Conservation (phyloP, 1,140 invertebrate species). For the Bombus vancouverensis region DNA sequence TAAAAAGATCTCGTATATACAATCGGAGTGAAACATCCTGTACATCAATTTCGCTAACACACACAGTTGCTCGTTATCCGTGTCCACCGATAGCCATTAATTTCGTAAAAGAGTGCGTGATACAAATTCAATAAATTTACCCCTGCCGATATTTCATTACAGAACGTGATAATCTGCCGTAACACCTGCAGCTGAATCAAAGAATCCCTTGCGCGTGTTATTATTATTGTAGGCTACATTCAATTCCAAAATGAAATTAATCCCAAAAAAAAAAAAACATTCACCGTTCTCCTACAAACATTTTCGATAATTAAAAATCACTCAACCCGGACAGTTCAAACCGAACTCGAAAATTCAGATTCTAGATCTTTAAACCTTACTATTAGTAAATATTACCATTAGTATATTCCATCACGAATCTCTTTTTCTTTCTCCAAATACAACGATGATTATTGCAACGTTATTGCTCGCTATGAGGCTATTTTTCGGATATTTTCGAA, state of each 20-base stretch:
- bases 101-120: neutral
- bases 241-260: conserved; percentile 1
- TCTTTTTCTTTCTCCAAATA: too few relatives aligned
- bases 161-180: neutral
- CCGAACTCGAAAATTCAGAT: too few relatives aligned
- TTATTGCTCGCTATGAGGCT: too few relatives aligned
- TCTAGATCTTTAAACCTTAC: too few relatives aligned
- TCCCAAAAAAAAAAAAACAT: neutral
- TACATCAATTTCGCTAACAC: neutral
- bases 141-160: neutral
- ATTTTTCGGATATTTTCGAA: too few relatives aligned
- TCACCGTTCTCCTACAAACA: neutral
- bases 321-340: neutral
- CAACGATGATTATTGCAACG: too few relatives aligned
- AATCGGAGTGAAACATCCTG: neutral
- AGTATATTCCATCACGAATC: too few relatives aligned
- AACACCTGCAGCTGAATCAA: neutral
- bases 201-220: neutral
- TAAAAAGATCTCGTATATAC: neutral
- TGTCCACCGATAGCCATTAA: neutral
- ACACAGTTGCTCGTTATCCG: neutral
- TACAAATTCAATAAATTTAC: conserved; percentile 2
- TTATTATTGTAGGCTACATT: neutral
- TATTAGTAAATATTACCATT: too few relatives aligned
- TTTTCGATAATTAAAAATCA: neutral